A percentile compares a stretch with the other conserved stretches of the same genome.
Evolutionary conservation across 2,797 vertebrate species (phyloP).

Genomic region (Sardinella longiceps): DNA sequence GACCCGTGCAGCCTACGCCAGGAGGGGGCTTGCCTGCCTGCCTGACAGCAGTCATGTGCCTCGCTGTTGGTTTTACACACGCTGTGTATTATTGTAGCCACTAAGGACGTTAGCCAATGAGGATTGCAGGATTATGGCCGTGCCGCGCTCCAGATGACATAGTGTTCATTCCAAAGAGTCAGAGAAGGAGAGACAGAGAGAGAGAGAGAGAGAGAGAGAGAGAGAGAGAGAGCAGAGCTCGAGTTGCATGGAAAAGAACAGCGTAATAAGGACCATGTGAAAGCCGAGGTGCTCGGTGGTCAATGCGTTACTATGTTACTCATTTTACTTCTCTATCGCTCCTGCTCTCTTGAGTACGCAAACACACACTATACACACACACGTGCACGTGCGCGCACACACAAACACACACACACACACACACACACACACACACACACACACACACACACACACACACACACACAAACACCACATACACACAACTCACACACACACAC

Average conservation of each 20-base stretch:
- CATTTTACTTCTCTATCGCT: neutral
- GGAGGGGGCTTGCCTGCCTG: too few relatives aligned
- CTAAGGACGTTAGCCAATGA: neutral
- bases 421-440: neutral
- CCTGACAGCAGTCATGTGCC: neutral
- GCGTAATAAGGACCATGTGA: slow-evolving; percentile 19
- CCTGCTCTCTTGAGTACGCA: neutral
- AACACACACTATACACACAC: neutral
- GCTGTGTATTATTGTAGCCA: slow-evolving; percentile 13
- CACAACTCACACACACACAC: neutral
- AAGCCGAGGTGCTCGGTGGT: neutral
- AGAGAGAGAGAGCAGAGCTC: neutral
- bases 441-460: slow-evolving; percentile 1
- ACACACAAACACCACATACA: neutral
- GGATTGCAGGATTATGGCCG: neutral
- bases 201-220: neutral
- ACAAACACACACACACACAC: neutral
- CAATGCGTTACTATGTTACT: slow-evolving; percentile 18
- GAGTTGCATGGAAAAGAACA: slow-evolving; percentile 4
- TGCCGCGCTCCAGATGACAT: neutral
- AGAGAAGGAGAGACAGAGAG: neutral
- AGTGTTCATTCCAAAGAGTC: neutral
- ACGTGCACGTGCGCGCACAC: too few relatives aligned
- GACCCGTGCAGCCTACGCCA: neutral
- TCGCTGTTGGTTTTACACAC: slow-evolving; percentile 11